Percentiles rank a stretch among this genome's conserved stretches.
Evolutionary conservation across 2,113 vertebrate genomes (phyloP).

Genomic region (Vanacampus margaritifer): DNA sequence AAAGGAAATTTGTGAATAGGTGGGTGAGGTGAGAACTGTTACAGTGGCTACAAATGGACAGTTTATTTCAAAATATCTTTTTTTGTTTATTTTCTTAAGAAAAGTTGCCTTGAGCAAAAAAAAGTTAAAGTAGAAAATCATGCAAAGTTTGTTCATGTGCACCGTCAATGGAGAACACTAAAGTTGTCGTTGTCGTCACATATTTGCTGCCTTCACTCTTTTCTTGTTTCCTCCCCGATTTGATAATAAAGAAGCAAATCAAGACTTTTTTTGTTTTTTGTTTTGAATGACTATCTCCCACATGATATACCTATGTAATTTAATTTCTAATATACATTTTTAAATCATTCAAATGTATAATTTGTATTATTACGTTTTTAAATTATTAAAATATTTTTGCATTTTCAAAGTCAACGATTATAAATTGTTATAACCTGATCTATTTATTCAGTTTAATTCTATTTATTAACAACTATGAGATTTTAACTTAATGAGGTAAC

Average conservation of each 20-base stretch:
- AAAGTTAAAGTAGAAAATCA: not conserved
- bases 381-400: too few species aligned
- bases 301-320: not conserved
- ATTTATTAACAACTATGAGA: too few species aligned
- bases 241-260: conserved; percentile 19
- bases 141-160: not conserved
- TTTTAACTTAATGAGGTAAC: too few species aligned
- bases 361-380: too few species aligned
- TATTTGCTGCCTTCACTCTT: conserved; percentile 10
- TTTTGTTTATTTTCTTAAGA: not conserved
- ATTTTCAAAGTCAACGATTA: too few species aligned
- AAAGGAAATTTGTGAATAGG: not conserved
- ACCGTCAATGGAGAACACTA: not conserved
- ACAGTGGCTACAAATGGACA: too few species aligned
- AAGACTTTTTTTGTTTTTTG: not conserved
- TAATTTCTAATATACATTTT: too few species aligned
- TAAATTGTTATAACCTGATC: too few species aligned
- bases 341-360: too few species aligned
- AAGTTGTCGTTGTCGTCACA: not conserved
- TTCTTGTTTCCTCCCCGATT: conserved; percentile 6
- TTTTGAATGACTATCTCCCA: not conserved
- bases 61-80: not conserved
- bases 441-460: too few species aligned
- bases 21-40: too few species aligned
- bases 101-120: not conserved